Conservation (phyloP, 2,113 vertebrate species). For the Eurystomus gularis region DNA sequence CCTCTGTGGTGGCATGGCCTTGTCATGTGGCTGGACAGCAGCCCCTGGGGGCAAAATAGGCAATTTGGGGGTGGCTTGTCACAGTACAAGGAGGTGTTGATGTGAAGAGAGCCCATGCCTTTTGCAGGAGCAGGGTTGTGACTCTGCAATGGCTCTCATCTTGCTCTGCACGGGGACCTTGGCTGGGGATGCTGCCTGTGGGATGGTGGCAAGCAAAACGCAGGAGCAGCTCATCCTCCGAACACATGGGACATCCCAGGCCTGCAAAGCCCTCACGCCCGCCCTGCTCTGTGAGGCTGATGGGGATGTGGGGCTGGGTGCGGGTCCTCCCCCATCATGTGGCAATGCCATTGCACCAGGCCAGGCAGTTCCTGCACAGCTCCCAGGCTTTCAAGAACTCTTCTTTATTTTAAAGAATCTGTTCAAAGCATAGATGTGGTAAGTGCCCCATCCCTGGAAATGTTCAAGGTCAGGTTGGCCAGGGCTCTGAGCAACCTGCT, state of each 20-base stretch:
- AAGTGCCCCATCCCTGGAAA: neutral
- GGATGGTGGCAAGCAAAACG: neutral
- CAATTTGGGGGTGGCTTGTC: neutral
- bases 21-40: fast-evolving
- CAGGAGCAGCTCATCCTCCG: neutral
- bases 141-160: neutral
- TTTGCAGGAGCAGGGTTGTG: neutral
- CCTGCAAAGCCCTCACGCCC: fast-evolving
- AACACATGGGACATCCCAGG: fast-evolving
- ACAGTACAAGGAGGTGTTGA: neutral
- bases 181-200: neutral
- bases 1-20: fast-evolving
- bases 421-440: neutral
- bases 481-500: neutral
- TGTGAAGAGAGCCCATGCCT: neutral
- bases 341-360: neutral
- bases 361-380: fast-evolving
- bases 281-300: fast-evolving
- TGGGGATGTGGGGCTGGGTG: neutral
- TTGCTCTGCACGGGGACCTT: neutral
- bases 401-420: neutral
- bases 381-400: neutral
- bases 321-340: fast-evolving
- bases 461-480: neutral
- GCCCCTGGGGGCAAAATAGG: neutral